Percentiles rank a stretch among this genome's conserved stretches.
These are phyloP conservation scores for Ceratina australensis DNA, from an alignment of 1,140 invertebrate genomes.

Conservation along the genomic window DNA sequence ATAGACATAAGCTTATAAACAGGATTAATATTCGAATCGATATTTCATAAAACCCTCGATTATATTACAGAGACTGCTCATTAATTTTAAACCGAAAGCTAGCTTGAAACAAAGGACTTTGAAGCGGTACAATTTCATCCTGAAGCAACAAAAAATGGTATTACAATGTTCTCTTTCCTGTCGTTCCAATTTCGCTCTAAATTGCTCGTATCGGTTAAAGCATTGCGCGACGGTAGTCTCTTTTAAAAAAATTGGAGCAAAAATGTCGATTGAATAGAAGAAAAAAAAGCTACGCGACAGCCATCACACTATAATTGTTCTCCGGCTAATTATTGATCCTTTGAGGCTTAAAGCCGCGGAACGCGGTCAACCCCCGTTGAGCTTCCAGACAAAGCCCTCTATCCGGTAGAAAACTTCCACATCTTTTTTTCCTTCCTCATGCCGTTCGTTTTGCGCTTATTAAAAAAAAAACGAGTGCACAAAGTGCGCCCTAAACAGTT, in stretches of 20 bases:
- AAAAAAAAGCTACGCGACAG: not conserved
- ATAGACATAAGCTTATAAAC: too few species aligned
- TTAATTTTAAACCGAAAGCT: too few species aligned
- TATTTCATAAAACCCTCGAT: too few species aligned
- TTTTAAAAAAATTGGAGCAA: not conserved
- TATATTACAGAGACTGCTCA: too few species aligned
- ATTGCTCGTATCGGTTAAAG: not conserved
- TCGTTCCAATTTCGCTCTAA: not conserved
- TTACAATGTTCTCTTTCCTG: not conserved
- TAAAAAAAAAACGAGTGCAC: not conserved
- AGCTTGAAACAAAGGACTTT: too few species aligned
- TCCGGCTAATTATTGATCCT: constrained; percentile 24
- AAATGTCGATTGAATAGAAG: not conserved
- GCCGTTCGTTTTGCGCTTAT: not conserved
- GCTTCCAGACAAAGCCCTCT: not conserved
- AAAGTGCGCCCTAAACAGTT: constrained; percentile 6
- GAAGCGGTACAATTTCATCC: not conserved
- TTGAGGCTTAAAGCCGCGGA: constrained; percentile 16
- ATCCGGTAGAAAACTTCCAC: not conserved
- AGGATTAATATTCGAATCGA: too few species aligned
- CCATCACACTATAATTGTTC: constrained; percentile 13
- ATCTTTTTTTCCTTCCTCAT: not conserved
- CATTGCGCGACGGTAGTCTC: not conserved
- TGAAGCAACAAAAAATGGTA: not conserved
- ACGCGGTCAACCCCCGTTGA: constrained; percentile 16